Evolutionary conservation across 2,888 invertebrate species (phyloP), one percentile per base, ranked within the genome.

Genomic region (Apodemia zela): DNA sequence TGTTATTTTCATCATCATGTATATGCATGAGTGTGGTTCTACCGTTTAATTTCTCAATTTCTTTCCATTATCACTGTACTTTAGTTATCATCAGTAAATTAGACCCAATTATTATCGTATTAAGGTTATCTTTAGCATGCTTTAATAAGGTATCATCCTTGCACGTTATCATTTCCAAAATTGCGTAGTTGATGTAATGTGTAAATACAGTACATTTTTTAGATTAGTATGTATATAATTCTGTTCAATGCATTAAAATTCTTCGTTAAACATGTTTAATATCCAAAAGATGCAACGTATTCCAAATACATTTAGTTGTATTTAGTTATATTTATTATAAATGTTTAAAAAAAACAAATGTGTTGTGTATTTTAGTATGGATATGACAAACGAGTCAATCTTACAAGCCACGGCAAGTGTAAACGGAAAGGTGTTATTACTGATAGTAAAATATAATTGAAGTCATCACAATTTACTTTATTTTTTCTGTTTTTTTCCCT

Each of bases 11-110:
- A 66, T 71, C 67, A 77, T 79, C 81, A 86, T 85, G 80, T 81
- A 42, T 42, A 81, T 90, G 90, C 90, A 90, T 89, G 90, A 90
- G 90, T 90, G 90, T 90, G 90, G 90, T 90, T 90, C 75, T 77
- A 79, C 76, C 70, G 72, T 73, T 70, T 72, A 68, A 70, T 73
- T 69, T 68, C 67, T 64, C 61, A 62, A 68, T 69, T 61, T 71
- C 67, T 72, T 66, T 66, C 67, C 65, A 61, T 71, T 77, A 79
- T 80, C 73, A 73, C 75, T 79, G 79, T 81, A 80, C 57, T 49
- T 57, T 67, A 42, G 64, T 65, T 59, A 63, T 69, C 54, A 25
- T 54, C 15, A 64, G 69, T 62, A 11, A 49, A 60, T 62, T 68
- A 67, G 65, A 54, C 45, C 47, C 62, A 66, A 49, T 51, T 49